Conservation (phyloP, 2,797 vertebrate genomes). For the Sphaeramia orbicularis region DNA sequence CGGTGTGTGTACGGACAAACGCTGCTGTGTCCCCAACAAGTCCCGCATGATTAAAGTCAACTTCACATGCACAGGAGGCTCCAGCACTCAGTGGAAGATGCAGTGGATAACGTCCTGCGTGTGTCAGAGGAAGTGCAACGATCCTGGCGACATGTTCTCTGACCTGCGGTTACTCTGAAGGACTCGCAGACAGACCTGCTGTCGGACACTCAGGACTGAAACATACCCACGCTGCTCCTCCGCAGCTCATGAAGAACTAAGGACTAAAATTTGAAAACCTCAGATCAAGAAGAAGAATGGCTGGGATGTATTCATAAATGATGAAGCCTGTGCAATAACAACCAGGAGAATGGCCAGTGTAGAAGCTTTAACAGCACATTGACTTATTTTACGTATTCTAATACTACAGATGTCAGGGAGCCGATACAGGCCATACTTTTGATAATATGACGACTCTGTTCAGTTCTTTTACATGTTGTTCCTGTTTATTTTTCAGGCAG, state of each 20-base stretch:
- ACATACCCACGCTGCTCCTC: slow-evolving; percentile 4
- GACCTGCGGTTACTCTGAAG: slow-evolving; percentile 89
- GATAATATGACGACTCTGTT: neutral
- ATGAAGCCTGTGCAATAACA: slow-evolving; percentile 45
- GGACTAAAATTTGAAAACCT: slow-evolving; percentile 29
- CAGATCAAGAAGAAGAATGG: slow-evolving; percentile 16
- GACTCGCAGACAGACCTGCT: neutral
- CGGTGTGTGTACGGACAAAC: slow-evolving; percentile 90
- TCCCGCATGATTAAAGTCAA: slow-evolving; percentile 90
- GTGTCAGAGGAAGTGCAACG: slow-evolving; percentile 90
- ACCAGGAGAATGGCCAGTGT: slow-evolving; percentile 19
- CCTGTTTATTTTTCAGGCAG: slow-evolving; percentile 15
- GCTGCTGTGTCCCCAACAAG: slow-evolving; percentile 94
- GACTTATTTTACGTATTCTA: slow-evolving; percentile 33
- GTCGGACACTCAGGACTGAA: slow-evolving; percentile 16
- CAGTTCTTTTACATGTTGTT: slow-evolving; percentile 17
- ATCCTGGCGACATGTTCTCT: slow-evolving; percentile 91
- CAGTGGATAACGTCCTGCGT: slow-evolving; percentile 96
- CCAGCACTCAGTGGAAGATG: slow-evolving; percentile 92
- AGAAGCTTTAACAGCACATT: slow-evolving; percentile 14
- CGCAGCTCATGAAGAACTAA: slow-evolving; percentile 4
- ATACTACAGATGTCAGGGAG: slow-evolving; percentile 21
- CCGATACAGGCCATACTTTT: slow-evolving; percentile 4
- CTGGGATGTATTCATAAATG: slow-evolving; percentile 8
- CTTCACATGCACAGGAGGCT: slow-evolving; percentile 90